These are phyloP conservation scores for Theodoxus fluviatilis DNA, from an alignment of 2,888 invertebrate genomes.

Conservation along the genomic window DNA sequence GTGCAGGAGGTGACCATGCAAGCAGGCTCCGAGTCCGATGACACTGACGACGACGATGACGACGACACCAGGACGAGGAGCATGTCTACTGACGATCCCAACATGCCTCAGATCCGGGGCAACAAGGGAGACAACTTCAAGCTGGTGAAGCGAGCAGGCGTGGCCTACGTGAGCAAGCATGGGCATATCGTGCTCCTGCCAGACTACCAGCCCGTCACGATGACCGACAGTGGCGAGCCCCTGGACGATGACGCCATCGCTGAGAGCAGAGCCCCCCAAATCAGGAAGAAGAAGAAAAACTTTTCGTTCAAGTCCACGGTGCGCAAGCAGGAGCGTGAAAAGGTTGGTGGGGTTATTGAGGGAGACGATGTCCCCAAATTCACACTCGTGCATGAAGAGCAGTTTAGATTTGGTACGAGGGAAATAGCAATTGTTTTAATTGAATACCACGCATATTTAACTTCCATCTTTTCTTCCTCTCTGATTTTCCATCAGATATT, in stretches of 20 bases:
- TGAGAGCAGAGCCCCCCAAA: conserved; percentile 36
- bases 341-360: too few relatives aligned
- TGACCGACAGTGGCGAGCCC: conserved; percentile 25
- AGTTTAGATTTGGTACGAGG: too few relatives aligned
- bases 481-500: too few relatives aligned
- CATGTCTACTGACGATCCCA: background rate
- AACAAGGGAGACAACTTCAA: conserved; percentile 30
- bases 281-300: conserved; percentile 46
- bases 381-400: too few relatives aligned
- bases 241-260: conserved; percentile 23
- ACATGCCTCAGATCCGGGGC: background rate
- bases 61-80: background rate
- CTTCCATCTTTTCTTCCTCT: too few relatives aligned
- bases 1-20: too few relatives aligned
- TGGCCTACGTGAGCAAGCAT: conserved; percentile 44
- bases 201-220: conserved; percentile 35
- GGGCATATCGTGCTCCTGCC: conserved; percentile 47
- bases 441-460: too few relatives aligned
- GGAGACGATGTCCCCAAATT: too few relatives aligned
- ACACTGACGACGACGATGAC: conserved; percentile 25
- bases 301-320: conserved; percentile 38
- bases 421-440: too few relatives aligned
- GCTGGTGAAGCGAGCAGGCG: conserved; percentile 45
- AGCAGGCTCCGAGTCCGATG: conserved; percentile 28
- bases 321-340: conserved; percentile 37